Conservation (phyloP, 2,797 vertebrate genomes). For the Trichosurus vulpecula region DNA sequence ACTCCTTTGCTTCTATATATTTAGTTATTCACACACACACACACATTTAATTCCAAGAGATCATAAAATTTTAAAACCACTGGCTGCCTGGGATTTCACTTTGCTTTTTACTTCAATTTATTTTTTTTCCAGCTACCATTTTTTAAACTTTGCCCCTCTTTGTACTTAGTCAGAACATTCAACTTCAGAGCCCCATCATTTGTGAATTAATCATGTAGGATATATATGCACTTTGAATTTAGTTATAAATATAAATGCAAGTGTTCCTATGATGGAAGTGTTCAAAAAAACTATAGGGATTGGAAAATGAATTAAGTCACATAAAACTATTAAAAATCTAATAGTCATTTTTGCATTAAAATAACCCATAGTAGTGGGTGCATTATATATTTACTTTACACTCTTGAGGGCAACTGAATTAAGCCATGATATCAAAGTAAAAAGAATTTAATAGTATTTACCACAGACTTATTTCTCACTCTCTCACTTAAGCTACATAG, state of each 20-base stretch:
- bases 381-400: constrained; percentile 25
- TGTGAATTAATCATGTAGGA: constrained; percentile 77
- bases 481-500: constrained; percentile 35
- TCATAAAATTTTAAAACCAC: constrained; percentile 75
- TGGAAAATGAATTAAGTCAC: constrained; percentile 21
- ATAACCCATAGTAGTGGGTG: background rate
- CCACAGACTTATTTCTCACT: background rate
- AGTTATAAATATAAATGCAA: constrained; percentile 79
- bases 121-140: constrained; percentile 72
- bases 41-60: constrained; percentile 67
- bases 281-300: constrained; percentile 67
- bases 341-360: constrained; percentile 50
- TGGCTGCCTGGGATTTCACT: constrained; percentile 66
- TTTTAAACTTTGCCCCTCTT: constrained; percentile 76
- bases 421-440: constrained; percentile 1
- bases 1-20: constrained; percentile 52
- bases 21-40: constrained; percentile 74
- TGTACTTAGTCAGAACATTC: constrained; percentile 68
- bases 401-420: constrained; percentile 28
- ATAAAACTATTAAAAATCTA: constrained; percentile 39
- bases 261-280: constrained; percentile 54
- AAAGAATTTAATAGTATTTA: constrained; percentile 28
- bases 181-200: constrained; percentile 72
- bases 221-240: constrained; percentile 69
- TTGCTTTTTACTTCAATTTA: constrained; percentile 63